Conservation (phyloP, 2,888 invertebrate species). For the Pecten maximus region DNA sequence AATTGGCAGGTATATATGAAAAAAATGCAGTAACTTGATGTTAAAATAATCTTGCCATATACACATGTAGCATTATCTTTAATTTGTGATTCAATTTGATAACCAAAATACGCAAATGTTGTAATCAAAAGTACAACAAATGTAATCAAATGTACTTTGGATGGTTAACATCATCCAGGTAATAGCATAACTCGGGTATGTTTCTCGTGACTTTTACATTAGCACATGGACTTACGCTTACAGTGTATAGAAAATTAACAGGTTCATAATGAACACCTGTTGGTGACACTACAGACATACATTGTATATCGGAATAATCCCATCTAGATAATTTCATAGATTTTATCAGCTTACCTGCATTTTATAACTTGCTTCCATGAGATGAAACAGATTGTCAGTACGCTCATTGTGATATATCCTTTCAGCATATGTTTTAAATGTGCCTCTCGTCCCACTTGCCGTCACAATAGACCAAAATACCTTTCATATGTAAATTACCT, state of each 20-base stretch:
- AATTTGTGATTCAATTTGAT: too few species aligned
- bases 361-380: too few species aligned
- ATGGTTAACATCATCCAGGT: too few species aligned
- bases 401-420: not conserved
- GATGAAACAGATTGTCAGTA: not conserved
- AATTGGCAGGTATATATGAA: too few species aligned
- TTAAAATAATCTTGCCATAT: too few species aligned
- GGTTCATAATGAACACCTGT: not conserved
- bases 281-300: not conserved
- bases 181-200: too few species aligned
- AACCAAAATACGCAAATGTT: too few species aligned
- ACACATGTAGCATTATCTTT: too few species aligned
- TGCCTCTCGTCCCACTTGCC: not conserved
- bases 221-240: not conserved
- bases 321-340: too few species aligned
- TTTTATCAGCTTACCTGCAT: not conserved
- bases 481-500: conserved; percentile 32
- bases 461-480: conserved; percentile 8
- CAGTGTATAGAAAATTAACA: not conserved
- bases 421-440: not conserved
- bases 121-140: too few species aligned
- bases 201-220: not conserved
- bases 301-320: not conserved
- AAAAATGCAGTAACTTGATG: too few species aligned
- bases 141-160: too few species aligned